Conservation (phyloP, 2,113 vertebrate genomes). For the Gymnocephalus cernua region DNA sequence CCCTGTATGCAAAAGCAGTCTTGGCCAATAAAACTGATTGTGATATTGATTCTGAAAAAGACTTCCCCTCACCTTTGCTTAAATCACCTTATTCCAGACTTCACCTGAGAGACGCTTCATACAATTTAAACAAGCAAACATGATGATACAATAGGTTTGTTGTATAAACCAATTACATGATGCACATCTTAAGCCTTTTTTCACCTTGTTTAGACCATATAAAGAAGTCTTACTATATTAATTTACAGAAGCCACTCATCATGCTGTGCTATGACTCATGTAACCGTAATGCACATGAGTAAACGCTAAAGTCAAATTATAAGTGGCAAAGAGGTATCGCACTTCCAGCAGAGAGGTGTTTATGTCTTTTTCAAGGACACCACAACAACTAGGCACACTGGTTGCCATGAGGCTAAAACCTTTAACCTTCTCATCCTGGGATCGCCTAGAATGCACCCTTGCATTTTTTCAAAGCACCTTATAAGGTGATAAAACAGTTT, state of each 20-base stretch:
- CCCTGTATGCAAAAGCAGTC: too few relatives aligned
- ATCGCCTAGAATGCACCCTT: constrained; percentile 28
- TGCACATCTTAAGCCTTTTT: not conserved
- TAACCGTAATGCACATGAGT: not conserved
- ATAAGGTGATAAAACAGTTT: constrained; percentile 57
- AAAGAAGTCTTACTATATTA: not conserved
- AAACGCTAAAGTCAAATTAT: constrained; percentile 11
- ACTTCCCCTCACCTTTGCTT: not conserved
- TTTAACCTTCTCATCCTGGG: constrained; percentile 38
- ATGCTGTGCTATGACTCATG: constrained; percentile 37
- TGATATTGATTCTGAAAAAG: too few relatives aligned
- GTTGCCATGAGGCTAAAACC: constrained; percentile 28
- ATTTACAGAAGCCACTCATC: not conserved
- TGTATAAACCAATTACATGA: not conserved
- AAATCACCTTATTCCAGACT: not conserved
- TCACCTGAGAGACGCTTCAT: not conserved
- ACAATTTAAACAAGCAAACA: not conserved
- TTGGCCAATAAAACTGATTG: too few relatives aligned
- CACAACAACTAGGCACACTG: constrained; percentile 20
- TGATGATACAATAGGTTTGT: not conserved
- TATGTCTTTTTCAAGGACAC: constrained; percentile 39
- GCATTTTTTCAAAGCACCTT: constrained; percentile 55
- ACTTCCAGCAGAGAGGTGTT: not conserved
- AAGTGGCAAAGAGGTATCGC: constrained; percentile 6
- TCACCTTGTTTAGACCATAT: not conserved